Evolutionary conservation across 2,888 invertebrate species (phyloP), one percentile per base, ranked within the genome.

Genomic region (Piscicola geometra): DNA sequence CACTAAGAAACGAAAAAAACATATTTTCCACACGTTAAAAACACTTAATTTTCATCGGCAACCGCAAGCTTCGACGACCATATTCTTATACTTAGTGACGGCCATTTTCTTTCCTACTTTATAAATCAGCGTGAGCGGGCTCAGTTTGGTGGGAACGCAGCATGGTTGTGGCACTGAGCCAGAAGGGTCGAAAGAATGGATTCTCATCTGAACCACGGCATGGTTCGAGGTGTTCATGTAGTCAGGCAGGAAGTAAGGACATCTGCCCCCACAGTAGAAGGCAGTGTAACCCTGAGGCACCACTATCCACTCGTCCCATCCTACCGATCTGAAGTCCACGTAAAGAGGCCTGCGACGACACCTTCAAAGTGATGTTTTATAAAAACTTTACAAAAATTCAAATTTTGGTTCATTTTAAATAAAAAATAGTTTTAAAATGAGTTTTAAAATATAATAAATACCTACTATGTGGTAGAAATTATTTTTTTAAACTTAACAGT

Each of bases 271-370:
- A 86, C 99, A 99, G 87, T 93, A 96, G 87, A 90, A 96, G 5
- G 99, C 98, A 84, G 96, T 93, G 88, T 96, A 97, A 76, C 95
- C 95, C 64, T 92, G 92, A 68, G 97, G 97, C 75, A 96, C 96
- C 72, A 97, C 94, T 84, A 98, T 96, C 97, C 98, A 99, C 87
- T 96, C 94, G 86, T 92, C 92, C 98, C 98, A 99, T 72, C 97
- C 96, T 52, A 99, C 93, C 84, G 96, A 94, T 70, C 89, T 90
- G 86, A 99, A 99, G 86, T 96, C 94, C 71, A 99, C 96, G 87
- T 93, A 94, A 82, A 99, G 89, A 73, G 91, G 90, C 82, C 93
- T 91, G 81, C 94, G 89, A 81, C 92, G 91, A 86, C 99, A 99
- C 32, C 56, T 56, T 64, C 9, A 28, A 47, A 21, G 21, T 47